A percentile compares a stretch with the other conserved stretches of the same genome.
These are phyloP conservation scores for Macropis europaea DNA, from an alignment of 2,888 invertebrate genomes.

Conservation along the genomic window DNA sequence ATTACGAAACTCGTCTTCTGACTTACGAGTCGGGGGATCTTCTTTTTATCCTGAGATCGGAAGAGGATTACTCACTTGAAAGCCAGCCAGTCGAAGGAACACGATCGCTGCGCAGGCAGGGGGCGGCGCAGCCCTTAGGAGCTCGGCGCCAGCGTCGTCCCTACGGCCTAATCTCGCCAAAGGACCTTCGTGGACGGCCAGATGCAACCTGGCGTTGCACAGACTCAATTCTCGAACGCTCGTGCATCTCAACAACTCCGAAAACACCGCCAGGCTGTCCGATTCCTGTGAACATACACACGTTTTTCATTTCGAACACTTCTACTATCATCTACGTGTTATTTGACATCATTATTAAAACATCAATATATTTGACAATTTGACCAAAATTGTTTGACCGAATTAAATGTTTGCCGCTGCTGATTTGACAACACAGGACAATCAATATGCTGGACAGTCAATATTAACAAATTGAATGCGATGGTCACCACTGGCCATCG, in stretches of 20 bases:
- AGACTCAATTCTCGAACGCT: slow-evolving; percentile 81
- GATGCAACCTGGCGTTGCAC: slow-evolving; percentile 81
- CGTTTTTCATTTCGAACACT: background rate
- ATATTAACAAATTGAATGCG: too few relatives aligned
- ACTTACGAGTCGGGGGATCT: background rate
- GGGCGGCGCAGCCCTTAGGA: slow-evolving; percentile 76
- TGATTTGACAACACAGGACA: too few relatives aligned
- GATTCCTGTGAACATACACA: slow-evolving; percentile 73
- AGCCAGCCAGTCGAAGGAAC: slow-evolving; percentile 80
- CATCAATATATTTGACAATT: too few relatives aligned
- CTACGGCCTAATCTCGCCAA: slow-evolving; percentile 76
- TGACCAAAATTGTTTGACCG: background rate
- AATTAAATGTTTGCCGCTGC: too few relatives aligned
- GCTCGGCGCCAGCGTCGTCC: slow-evolving; percentile 77
- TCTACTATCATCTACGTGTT: too few relatives aligned
- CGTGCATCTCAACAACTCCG: slow-evolving; percentile 80
- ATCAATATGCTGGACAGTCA: too few relatives aligned
- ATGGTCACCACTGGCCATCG: too few relatives aligned
- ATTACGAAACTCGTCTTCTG: background rate
- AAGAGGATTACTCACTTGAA: slow-evolving; percentile 75
- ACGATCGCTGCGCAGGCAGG: slow-evolving; percentile 80
- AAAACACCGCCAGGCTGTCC: slow-evolving; percentile 80
- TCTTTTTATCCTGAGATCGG: background rate
- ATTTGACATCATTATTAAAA: too few relatives aligned
- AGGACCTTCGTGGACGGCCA: slow-evolving; percentile 79